phyloP scores from a whole-genome alignment of 2,888 invertebrate genomes.

The Lottia gigantea region DNA sequence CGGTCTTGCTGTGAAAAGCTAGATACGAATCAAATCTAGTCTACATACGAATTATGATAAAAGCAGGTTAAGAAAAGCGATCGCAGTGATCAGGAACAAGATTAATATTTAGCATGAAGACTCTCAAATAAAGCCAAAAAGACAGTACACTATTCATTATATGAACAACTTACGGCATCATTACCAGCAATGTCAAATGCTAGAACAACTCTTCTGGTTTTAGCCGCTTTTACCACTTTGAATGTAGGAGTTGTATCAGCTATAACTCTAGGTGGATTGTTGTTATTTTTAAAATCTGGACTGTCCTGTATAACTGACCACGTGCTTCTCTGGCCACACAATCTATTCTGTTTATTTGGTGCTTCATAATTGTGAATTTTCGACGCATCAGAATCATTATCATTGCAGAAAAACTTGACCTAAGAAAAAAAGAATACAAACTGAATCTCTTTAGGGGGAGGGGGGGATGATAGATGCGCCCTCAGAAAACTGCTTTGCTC shows the following conservation, averaged over 20 bases:
- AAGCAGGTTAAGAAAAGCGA: too few species aligned
- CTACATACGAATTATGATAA: too few species aligned
- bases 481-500: too few species aligned
- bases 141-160: too few species aligned
- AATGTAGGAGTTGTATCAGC: conserved; percentile 38
- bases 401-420: conserved; percentile 75
- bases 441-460: background rate
- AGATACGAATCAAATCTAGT: too few species aligned
- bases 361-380: conserved; percentile 73
- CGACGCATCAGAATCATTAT: conserved; percentile 41
- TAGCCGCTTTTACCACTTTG: conserved; percentile 35
- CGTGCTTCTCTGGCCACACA: conserved; percentile 74
- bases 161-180: too few species aligned
- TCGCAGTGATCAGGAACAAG: too few species aligned
- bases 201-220: conserved; percentile 36
- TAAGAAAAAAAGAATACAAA: conserved; percentile 25
- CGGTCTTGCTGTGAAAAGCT: too few species aligned
- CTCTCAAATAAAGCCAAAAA: too few species aligned
- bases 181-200: conserved; percentile 33
- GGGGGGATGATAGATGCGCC: too few species aligned
- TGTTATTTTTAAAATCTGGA: conserved; percentile 50
- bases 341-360: conserved; percentile 77
- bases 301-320: conserved; percentile 71
- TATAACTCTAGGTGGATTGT: conserved; percentile 25
- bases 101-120: too few species aligned